Conservation (phyloP, 1,140 invertebrate genomes). For the Psix sp. region DNA sequence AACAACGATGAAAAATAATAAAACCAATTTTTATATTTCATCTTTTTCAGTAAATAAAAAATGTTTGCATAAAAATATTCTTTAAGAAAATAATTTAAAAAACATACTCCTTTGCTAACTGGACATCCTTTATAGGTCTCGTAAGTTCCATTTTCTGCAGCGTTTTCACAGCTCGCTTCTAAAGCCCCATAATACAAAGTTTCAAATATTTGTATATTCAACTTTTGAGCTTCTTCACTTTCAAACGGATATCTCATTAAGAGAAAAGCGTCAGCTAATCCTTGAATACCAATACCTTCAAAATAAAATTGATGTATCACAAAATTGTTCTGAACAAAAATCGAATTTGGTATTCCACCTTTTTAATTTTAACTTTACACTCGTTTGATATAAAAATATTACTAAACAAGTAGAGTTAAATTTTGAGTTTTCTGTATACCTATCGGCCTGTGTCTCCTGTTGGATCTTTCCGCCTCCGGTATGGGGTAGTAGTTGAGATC, state of each 20-base stretch:
- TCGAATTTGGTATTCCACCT: too few relatives aligned
- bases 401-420: background rate
- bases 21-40: slow-evolving; percentile 1
- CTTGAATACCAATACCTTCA: slow-evolving; percentile 92
- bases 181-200: slow-evolving; percentile 98
- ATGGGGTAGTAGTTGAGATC: slow-evolving; percentile 98
- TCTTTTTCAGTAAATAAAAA: too few relatives aligned
- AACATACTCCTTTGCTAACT: slow-evolving; percentile 90
- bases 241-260: slow-evolving; percentile 96
- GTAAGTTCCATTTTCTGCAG: slow-evolving; percentile 91
- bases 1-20: background rate
- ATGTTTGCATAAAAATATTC: too few relatives aligned
- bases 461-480: slow-evolving; percentile 90
- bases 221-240: slow-evolving; percentile 87
- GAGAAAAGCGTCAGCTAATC: slow-evolving; percentile 97
- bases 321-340: too few relatives aligned
- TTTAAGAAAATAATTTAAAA: too few relatives aligned
- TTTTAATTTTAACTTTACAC: too few relatives aligned
- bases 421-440: slow-evolving; percentile 77
- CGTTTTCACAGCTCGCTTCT: slow-evolving; percentile 97
- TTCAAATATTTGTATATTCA: slow-evolving; percentile 96
- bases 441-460: slow-evolving; percentile 95
- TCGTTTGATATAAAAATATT: too few relatives aligned
- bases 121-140: slow-evolving; percentile 94
- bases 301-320: too few relatives aligned